A percentile compares a stretch with the other conserved stretches of the same genome.
Evolutionary conservation across 1,140 invertebrate species (phyloP).

Genomic region (Sycophila sp.): DNA sequence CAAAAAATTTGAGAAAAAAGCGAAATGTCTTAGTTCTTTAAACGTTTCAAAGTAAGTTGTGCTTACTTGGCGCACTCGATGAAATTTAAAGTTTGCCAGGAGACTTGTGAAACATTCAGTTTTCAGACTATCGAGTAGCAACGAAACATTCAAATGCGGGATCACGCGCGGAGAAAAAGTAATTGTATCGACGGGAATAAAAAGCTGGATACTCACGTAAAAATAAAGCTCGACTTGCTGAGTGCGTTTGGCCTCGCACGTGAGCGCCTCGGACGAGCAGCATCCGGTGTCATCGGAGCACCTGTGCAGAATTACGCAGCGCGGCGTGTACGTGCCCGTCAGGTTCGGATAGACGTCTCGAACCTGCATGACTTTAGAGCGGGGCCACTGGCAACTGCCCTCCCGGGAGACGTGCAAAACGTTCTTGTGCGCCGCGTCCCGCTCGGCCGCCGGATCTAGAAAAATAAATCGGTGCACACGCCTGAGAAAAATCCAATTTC

Average conservation of each 20-base stretch:
- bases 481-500: too few species aligned
- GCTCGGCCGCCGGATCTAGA: constrained; percentile 58
- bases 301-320: constrained; percentile 78
- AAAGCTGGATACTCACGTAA: constrained; percentile 71
- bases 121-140: too few species aligned
- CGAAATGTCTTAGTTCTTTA: too few species aligned
- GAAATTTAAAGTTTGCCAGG: too few species aligned
- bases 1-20: too few species aligned
- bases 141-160: too few species aligned
- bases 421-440: constrained; percentile 69
- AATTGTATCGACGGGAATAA: background rate
- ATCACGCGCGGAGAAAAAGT: too few species aligned
- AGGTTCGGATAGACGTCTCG: constrained; percentile 73
- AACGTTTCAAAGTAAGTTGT: too few species aligned
- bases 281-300: constrained; percentile 84
- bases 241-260: constrained; percentile 74
- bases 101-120: too few species aligned
- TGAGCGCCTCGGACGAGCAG: constrained; percentile 70
- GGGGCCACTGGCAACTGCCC: constrained; percentile 72
- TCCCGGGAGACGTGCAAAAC: constrained; percentile 68
- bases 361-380: constrained; percentile 71
- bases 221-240: constrained; percentile 76
- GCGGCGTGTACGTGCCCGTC: constrained; percentile 76
- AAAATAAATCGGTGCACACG: too few species aligned
- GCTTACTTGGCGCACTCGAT: too few species aligned